Base-by-base conservation (phyloP, 2,888 invertebrate species). In the Eueremaeus valkanovi region DNA sequence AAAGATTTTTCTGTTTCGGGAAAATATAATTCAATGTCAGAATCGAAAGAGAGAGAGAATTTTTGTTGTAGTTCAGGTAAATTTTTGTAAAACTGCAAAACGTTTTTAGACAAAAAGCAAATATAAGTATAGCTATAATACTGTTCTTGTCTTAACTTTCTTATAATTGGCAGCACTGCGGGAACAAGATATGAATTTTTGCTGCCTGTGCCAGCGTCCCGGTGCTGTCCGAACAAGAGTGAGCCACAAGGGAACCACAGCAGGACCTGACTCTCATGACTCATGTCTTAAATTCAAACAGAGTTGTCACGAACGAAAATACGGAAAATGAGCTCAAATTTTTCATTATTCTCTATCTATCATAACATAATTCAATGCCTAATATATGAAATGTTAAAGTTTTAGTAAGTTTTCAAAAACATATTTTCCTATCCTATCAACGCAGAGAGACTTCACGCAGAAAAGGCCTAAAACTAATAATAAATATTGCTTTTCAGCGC, bases 21-120 rank as follows among this genome's bases (percentile, higher is more conserved):
- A 58, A 21, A 58, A 58, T 58, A 58, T 58, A 58, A 29, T 58
- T 58, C 58, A 58, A 3, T 58, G 58, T 58, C 58, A 58, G 58
- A 8, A 16, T 18, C 6, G 49, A 49, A n/a, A 8, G 18, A 18
- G 18, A 18, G 11, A 49, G 49, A 49, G 18, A 49, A 58, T 58
- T 58, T 3, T 58, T 27, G 3, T 24, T 27, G 21, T 13, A 13
- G 9, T 58, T 58, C 21, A 58, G 58, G 58, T 58, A 27, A 58
- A 58, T 24, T 16, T n/a, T 51, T 51, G 11, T 36, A 36, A 5
- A 8, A 49, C 6, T 5, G 16, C 6, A 3, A 27, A 29, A 29
- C 21, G 24, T 58, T 58, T 58, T 58, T 58, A 58, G 58, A 29
- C 58, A 24, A 58, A 49, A 58, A 51, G n/a, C 51, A 13, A 8